Conservation (phyloP, 2,888 invertebrate species). For the Acleris cristana region DNA sequence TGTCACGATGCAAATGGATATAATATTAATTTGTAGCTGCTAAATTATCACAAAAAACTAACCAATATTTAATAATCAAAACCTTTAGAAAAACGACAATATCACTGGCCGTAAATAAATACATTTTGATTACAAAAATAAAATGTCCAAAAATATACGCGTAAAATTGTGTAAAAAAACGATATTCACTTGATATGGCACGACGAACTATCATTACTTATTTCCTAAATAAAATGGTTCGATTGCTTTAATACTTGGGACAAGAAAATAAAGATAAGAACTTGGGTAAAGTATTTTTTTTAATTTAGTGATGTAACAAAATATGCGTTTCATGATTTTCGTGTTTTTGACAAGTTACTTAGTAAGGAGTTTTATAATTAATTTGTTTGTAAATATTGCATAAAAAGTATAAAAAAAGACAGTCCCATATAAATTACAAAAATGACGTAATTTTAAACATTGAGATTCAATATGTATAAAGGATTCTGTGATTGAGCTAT, state of each 20-base stretch:
- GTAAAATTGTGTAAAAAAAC: conserved; percentile 19
- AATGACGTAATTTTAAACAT: too few species aligned
- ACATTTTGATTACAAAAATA: conserved; percentile 11
- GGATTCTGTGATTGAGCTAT: too few species aligned
- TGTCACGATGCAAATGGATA: conserved; percentile 1
- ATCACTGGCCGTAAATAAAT: too few species aligned
- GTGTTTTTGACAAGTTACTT: too few species aligned
- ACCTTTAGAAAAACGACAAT: neutral
- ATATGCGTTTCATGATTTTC: too few species aligned
- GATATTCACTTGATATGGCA: conserved; percentile 37
- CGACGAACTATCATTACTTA: conserved; percentile 23
- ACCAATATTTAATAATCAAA: conserved; percentile 1
- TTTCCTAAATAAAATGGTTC: conserved; percentile 17
- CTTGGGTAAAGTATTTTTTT: too few species aligned
- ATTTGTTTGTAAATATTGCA: too few species aligned
- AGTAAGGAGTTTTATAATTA: too few species aligned
- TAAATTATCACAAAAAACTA: conserved; percentile 26
- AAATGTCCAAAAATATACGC: conserved; percentile 17
- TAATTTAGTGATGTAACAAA: too few species aligned
- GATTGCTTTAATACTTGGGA: neutral
- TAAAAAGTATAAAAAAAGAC: too few species aligned
- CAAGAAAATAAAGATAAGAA: neutral
- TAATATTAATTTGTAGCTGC: neutral
- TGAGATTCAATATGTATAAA: too few species aligned
- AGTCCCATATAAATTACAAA: too few species aligned